Conservation (phyloP, 2,888 invertebrate species). For the Dolomedes plantarius region DNA sequence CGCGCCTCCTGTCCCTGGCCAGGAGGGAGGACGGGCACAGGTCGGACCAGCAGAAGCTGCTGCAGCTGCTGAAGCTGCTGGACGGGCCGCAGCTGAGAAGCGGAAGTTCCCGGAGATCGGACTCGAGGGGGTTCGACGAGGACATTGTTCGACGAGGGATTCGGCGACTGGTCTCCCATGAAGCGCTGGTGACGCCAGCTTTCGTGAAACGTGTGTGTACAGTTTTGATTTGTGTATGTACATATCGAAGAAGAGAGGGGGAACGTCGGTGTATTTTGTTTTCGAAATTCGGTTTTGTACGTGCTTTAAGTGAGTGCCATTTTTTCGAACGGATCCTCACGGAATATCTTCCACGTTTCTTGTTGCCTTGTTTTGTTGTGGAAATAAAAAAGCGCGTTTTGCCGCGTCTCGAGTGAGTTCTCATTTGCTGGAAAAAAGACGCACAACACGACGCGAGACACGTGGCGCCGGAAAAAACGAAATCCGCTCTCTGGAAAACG, state of each 20-base stretch:
- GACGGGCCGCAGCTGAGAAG: constrained; percentile 30
- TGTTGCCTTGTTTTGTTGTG: no score
- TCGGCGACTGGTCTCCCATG: constrained; percentile 74
- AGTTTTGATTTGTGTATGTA: constrained; percentile 29
- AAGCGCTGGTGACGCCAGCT: constrained; percentile 68
- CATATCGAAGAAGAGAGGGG: no score
- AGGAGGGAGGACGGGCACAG: constrained; percentile 25
- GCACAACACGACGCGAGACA: no score
- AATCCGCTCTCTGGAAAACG: no score
- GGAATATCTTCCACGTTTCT: no score
- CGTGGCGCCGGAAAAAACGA: no score
- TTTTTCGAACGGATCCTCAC: no score
- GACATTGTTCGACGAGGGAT: constrained; percentile 74
- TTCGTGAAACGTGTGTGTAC: constrained; percentile 38
- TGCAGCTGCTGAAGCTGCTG: constrained; percentile 17
- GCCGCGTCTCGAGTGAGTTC: no score
- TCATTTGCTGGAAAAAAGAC: no score
- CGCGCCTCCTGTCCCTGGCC: constrained; percentile 18
- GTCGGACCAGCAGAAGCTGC: constrained; percentile 21
- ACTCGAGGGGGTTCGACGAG: constrained; percentile 74
- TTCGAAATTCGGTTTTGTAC: neutral
- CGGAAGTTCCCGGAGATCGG: constrained; percentile 74
- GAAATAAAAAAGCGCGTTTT: no score
- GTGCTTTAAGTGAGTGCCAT: no score
- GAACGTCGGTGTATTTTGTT: neutral